Evolutionary conservation across 2,888 invertebrate species (phyloP).

Genomic region (Falcaria lacertinaria): DNA sequence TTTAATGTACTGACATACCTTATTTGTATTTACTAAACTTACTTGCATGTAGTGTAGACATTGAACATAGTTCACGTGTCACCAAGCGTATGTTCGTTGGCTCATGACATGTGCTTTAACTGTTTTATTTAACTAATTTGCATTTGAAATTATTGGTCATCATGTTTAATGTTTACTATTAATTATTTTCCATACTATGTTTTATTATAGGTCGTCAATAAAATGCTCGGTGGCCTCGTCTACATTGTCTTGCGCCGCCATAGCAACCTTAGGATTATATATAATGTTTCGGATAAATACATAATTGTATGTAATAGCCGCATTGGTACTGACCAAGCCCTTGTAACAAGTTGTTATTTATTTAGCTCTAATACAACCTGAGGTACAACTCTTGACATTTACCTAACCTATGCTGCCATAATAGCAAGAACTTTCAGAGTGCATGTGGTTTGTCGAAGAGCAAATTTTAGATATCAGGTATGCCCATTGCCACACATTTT

Average conservation of each 20-base stretch:
- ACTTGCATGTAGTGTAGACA: constrained; percentile 10
- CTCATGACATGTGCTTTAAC: not conserved
- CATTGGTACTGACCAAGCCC: not conserved
- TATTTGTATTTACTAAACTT: constrained; percentile 18
- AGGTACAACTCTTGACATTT: not conserved
- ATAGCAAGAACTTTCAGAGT: not conserved
- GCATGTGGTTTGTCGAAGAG: not conserved
- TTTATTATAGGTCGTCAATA: not conserved
- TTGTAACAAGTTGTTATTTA: not conserved
- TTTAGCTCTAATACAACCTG: not conserved
- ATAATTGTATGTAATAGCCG: not conserved
- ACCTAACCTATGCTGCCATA: not conserved
- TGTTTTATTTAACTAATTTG: not conserved
- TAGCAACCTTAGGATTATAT: not conserved
- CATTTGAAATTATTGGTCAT: not conserved
- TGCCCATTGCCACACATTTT: not conserved
- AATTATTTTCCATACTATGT: too few species aligned
- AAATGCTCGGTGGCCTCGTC: not conserved
- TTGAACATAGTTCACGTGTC: not conserved
- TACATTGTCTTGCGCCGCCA: not conserved
- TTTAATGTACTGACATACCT: constrained; percentile 16
- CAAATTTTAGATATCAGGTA: not conserved
- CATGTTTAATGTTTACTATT: not conserved
- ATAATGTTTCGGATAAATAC: not conserved
- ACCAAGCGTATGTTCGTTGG: not conserved